These are phyloP conservation scores for Psettodes erumei DNA, from an alignment of 2,113 vertebrate genomes.

Conservation along the genomic window DNA sequence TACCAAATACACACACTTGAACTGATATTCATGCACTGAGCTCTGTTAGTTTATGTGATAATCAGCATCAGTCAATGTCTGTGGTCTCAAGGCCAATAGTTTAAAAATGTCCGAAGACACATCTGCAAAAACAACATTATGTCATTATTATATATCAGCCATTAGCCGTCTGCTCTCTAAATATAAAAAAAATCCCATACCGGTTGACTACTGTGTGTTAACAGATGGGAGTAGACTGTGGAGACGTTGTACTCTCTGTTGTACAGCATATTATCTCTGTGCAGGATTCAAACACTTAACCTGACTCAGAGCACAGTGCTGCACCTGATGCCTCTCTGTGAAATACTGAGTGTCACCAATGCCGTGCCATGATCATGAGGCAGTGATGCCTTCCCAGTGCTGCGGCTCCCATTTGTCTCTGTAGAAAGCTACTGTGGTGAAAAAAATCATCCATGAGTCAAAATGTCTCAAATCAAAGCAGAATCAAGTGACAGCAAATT, in stretches of 20 bases:
- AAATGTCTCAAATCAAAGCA: constrained; percentile 24
- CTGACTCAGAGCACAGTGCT: constrained; percentile 35
- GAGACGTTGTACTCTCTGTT: constrained; percentile 17
- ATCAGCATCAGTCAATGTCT: too few species aligned
- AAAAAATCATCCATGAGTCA: constrained; percentile 8
- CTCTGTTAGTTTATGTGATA: too few species aligned
- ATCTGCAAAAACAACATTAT: too few species aligned
- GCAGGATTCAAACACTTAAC: constrained; percentile 53
- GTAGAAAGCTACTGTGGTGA: constrained; percentile 25
- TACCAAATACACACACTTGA: neutral
- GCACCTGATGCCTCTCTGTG: constrained; percentile 62
- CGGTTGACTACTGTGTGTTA: too few species aligned
- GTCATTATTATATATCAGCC: too few species aligned
- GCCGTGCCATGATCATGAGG: constrained; percentile 14
- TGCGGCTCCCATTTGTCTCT: constrained; percentile 6
- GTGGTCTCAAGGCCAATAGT: too few species aligned
- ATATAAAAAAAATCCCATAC: too few species aligned
- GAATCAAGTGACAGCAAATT: too few species aligned
- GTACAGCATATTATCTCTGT: constrained; percentile 46
- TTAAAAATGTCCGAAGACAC: too few species aligned
- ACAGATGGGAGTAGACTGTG: constrained; percentile 35
- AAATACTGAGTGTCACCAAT: constrained; percentile 29
- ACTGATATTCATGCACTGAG: neutral
- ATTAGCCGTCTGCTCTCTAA: too few species aligned
- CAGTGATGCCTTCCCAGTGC: neutral